Evolutionary conservation across 2,888 invertebrate genomes (phyloP), one percentile per base, ranked within the genome.

Genomic region (Drosophila acutilabella): DNA sequence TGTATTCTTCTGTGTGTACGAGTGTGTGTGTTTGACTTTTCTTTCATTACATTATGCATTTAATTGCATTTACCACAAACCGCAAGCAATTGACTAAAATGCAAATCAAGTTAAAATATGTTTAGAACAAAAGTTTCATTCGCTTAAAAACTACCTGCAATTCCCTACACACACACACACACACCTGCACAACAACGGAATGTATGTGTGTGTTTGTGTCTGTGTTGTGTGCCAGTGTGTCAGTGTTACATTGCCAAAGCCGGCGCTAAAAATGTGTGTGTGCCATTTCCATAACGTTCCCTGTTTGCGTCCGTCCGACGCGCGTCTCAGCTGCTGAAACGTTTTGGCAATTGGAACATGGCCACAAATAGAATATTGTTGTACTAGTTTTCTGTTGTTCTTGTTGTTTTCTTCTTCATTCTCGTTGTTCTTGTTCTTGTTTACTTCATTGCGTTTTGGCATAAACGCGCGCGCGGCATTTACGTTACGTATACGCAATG

Each of bases 231-330:
- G 88, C 74, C 78, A 83, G 71, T 88, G 78, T 84, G 83, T 82
- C 83, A 84, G 76, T 85, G 86, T 84, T 78, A 88, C 88, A 85
- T 75, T 79, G 75, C 71, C 80, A 83, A 88, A 85, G 88, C 83
- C 83, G 83, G 75, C 74, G 75, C 65, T 70, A 60, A 58, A 54
- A 36, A 36, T 36, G 13, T 36, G 70, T 57, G 74, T 70, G 71
- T 57, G 58, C 64, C 78, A 65, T 65, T 73, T 73, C 85, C 80
- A 67, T 65, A 74, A 40, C 26, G 36, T 50, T 47, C 36, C 26
- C 40, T 16, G 10, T 38, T 20, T 13, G 13, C 41, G 52, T 36
- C 13, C 36, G 36, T 36, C 36, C 13, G 36, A 36, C 30, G 30
- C 30, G 42, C 51, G 30, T 36, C 36, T 61, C 66, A 60, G 65